phyloP scores from a whole-genome alignment of 1,140 invertebrate species.

The Pinna nobilis region DNA sequence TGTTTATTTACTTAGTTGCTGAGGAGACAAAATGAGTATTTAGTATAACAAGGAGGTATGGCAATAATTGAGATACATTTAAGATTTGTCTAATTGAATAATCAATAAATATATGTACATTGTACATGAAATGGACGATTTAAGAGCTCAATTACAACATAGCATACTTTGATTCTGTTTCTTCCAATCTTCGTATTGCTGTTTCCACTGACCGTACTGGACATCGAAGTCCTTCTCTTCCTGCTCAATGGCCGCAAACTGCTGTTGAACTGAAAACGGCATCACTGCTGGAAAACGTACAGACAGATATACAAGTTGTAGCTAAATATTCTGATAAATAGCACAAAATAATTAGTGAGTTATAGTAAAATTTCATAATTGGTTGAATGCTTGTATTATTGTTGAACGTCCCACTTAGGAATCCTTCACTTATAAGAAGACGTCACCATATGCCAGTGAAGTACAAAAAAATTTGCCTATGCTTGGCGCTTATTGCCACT shows the following conservation, averaged over 20 bases:
- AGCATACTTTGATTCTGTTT: slow-evolving; percentile 71
- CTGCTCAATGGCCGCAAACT: slow-evolving; percentile 49
- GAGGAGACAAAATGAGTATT: neutral
- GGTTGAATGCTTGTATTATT: no score
- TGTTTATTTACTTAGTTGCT: neutral
- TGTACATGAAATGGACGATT: neutral
- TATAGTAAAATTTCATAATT: no score
- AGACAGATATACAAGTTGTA: no score
- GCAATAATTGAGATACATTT: neutral
- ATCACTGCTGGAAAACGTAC: no score
- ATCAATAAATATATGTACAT: neutral
- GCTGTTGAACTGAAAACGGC: slow-evolving; percentile 14
- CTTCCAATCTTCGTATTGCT: slow-evolving; percentile 74
- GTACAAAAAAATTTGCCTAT: no score
- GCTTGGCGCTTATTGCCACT: no score
- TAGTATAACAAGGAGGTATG: neutral
- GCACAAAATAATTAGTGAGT: no score
- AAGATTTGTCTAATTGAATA: no score
- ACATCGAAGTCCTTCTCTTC: slow-evolving; percentile 72
- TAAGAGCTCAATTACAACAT: neutral
- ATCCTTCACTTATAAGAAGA: no score
- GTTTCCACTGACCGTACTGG: slow-evolving; percentile 73
- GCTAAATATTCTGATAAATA: no score
- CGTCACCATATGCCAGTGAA: no score
- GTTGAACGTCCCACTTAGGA: no score